Base-by-base conservation (phyloP, 2,888 invertebrate species). In the Lomographa bimaculata region DNA sequence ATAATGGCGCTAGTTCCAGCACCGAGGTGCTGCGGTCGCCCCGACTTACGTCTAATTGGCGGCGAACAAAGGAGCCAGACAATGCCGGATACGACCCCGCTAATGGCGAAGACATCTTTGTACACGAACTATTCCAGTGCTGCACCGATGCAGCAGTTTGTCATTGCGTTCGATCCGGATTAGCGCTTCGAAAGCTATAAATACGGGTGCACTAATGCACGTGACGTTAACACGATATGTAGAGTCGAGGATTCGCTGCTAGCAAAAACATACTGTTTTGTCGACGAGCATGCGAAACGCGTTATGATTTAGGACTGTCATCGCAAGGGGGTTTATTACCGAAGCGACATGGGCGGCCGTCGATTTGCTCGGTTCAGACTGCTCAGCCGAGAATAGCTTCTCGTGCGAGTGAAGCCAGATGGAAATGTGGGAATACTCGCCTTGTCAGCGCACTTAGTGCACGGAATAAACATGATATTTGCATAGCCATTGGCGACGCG, bases 11-110 rank as follows among this genome's bases (percentile, higher is more conserved):
- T 39, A 41, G 42, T 34, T 46, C 48, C 52, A 37, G 54, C 52
- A 48, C 48, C 24, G 64, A 52, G 47, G 50, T 41, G 46, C 49
- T 42, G 41, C 20, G 30, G 32, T 33, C 27, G 39, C 40, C 29
- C 46, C 48, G 43, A 57, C 59, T 61, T 56, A 54, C 53, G 54
- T 53, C 70, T 76, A 75, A 77, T 82, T 84, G 84, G 73, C 63
- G 67, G 50, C 37, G 77, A 75, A 84, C 83, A 84, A 84, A 78
- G 76, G 66, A 53, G 55, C 54, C 63, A 68, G 64, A 74, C 66
- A 71, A 69, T 64, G 62, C 65, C 55, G 51, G 54, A 57, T 48
- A 53, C 60, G 57, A 60, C 59, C 54, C 54, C 49, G 55, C 63
- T 76, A 79, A 81, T 76, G 67, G 73, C 52, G 48, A 52, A 59